These are phyloP conservation scores for Pongo abelii DNA, from an alignment of 2,113 vertebrate genomes.

Conservation along the genomic window DNA sequence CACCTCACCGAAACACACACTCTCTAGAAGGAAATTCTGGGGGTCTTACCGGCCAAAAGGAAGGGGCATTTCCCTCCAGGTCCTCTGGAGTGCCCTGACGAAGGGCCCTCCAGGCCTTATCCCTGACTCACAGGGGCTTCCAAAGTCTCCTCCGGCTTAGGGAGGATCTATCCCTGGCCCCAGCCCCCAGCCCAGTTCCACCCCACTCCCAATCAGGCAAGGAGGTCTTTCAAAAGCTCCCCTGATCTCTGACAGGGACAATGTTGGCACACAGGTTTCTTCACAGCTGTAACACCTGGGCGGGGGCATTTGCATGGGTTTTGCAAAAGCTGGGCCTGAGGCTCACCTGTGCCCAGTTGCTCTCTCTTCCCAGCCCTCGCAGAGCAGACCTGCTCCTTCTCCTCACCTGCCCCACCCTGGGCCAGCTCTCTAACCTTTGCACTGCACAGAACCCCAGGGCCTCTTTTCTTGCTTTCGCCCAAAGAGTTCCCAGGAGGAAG, in stretches of 20 bases:
- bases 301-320: conserved; percentile 35
- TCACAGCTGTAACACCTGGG: not conserved
- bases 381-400: not conserved
- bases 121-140: not conserved
- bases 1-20: not conserved
- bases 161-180: not conserved
- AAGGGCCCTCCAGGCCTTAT: not conserved
- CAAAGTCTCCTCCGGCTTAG: not conserved
- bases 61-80: not conserved
- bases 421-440: not conserved
- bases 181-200: not conserved
- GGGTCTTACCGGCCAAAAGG: not conserved
- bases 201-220: not conserved
- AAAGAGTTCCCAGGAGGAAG: not conserved
- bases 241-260: not conserved
- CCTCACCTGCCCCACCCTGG: too few species aligned
- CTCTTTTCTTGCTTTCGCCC: not conserved
- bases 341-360: not conserved
- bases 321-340: conserved; percentile 37
- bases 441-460: not conserved
- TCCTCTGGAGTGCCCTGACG: not conserved
- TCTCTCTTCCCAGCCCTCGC: not conserved
- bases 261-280: not conserved
- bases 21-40: not conserved
- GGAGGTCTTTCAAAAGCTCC: not conserved